Conservation (phyloP, 2,888 invertebrate species). For the Tupiocoris notatus region DNA sequence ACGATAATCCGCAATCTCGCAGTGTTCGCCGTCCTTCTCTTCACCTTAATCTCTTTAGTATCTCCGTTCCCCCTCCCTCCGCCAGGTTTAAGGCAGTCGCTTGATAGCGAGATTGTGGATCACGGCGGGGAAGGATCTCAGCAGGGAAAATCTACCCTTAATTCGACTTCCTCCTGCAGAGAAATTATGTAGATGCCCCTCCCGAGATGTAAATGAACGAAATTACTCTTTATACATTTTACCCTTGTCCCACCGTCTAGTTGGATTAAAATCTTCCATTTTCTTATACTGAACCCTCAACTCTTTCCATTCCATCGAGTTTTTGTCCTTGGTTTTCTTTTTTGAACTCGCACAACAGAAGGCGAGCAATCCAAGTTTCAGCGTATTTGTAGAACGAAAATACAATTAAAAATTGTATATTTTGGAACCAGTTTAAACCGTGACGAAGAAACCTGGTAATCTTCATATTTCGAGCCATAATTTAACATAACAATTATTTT, state of each 20-base stretch:
- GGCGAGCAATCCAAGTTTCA: too few species aligned
- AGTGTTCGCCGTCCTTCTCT: neutral
- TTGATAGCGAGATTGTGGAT: neutral
- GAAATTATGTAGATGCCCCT: slow-evolving; percentile 20
- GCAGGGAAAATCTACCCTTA: slow-evolving; percentile 2
- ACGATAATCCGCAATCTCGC: neutral
- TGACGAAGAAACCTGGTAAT: too few species aligned
- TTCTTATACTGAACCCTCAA: neutral
- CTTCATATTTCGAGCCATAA: too few species aligned
- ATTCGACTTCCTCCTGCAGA: slow-evolving; percentile 19
- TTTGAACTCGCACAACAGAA: too few species aligned
- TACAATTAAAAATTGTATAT: too few species aligned
- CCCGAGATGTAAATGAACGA: slow-evolving; percentile 17
- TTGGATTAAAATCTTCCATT: neutral
- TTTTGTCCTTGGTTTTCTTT: neutral
- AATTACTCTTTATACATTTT: slow-evolving; percentile 22
- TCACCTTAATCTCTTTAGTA: neutral
- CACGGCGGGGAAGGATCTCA: neutral
- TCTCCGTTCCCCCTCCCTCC: neutral
- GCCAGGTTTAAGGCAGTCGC: neutral
- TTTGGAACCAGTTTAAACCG: too few species aligned
- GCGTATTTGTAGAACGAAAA: too few species aligned
- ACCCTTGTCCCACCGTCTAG: neutral
- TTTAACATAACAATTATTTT: too few species aligned
- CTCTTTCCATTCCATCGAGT: neutral